Base-by-base conservation (phyloP, 2,888 invertebrate species). In the Aspidiotus destructor region DNA sequence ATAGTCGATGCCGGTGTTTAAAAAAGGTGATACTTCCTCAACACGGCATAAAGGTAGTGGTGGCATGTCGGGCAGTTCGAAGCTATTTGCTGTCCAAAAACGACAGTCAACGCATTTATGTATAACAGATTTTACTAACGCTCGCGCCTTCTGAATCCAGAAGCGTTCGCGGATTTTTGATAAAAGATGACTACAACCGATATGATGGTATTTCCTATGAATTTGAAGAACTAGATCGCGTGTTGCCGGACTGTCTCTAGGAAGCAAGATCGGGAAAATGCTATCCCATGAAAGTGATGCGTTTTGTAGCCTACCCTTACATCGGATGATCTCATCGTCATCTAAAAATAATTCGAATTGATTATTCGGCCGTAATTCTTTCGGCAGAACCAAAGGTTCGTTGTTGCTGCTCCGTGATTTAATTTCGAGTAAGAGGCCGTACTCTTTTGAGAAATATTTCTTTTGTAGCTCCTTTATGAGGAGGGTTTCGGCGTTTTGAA, bases 341-440 rank as follows among this genome's bases (percentile, higher is more conserved):
- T 48, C 48, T 1, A 48, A 3, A n/a, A 48, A 48, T 6, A 48
- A 48, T 1, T 6, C 48, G 11, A 48, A 3, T 13, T 48, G 48
- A 3, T 2, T 2, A 11, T 48, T n/a, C 1, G 48, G 48, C 6
- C 6, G 48, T n/a, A 11, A 1, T 3, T 6, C 6, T 1, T 6
- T 2, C 6, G 2, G 3, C 6, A 48, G n/a, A 3, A 2, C 6
- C 2, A 6, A 2, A n/a, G n/a, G n/a, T n/a, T n/a, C n/a, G n/a
- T n/a, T n/a, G n/a, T n/a, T n/a, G n/a, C n/a, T n/a, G n/a, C n/a
- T n/a, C n/a, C n/a, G n/a, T n/a, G n/a, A n/a, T n/a, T n/a, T n/a
- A n/a, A n/a, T n/a, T n/a, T n/a, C n/a, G n/a, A n/a, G n/a, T n/a
- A n/a, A n/a, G n/a, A n/a, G n/a, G n/a, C n/a, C n/a, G n/a, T 3